Evolutionary conservation across 2,113 vertebrate genomes (phyloP).

Genomic region (Ceyx margarethae): DNA sequence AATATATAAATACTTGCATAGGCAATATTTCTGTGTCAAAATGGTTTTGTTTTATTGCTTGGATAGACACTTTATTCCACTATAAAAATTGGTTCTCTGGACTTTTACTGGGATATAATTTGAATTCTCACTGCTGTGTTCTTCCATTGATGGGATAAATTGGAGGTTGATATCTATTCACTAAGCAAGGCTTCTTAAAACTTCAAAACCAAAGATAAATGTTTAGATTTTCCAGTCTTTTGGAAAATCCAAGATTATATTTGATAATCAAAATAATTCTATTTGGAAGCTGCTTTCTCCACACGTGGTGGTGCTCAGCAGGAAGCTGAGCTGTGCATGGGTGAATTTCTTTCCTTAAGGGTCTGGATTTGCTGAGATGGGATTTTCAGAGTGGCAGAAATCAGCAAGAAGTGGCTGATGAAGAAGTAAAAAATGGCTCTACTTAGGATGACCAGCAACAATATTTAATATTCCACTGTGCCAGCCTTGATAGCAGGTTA

Average conservation of each 20-base stretch:
- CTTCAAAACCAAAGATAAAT: background rate
- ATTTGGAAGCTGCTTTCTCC: background rate
- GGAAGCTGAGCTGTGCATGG: background rate
- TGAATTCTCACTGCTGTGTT: background rate
- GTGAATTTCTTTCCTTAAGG: background rate
- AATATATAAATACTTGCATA: background rate
- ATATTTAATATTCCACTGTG: background rate
- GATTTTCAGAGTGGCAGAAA: slow-evolving; percentile 9
- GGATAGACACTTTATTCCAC: background rate
- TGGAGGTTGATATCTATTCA: background rate
- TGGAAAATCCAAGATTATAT: too few species aligned
- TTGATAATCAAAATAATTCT: too few species aligned
- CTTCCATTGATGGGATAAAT: background rate
- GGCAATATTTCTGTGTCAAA: background rate
- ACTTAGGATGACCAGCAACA: background rate
- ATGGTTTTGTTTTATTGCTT: background rate
- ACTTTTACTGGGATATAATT: background rate
- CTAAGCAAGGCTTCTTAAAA: background rate
- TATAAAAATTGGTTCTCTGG: background rate
- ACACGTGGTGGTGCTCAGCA: background rate
- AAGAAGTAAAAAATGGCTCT: background rate
- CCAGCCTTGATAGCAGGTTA: background rate
- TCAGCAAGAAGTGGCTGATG: background rate
- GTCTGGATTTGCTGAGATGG: background rate
- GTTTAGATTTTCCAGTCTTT: background rate